Conservation (phyloP, 2,797 vertebrate species). For the Buceros bicornis region DNA sequence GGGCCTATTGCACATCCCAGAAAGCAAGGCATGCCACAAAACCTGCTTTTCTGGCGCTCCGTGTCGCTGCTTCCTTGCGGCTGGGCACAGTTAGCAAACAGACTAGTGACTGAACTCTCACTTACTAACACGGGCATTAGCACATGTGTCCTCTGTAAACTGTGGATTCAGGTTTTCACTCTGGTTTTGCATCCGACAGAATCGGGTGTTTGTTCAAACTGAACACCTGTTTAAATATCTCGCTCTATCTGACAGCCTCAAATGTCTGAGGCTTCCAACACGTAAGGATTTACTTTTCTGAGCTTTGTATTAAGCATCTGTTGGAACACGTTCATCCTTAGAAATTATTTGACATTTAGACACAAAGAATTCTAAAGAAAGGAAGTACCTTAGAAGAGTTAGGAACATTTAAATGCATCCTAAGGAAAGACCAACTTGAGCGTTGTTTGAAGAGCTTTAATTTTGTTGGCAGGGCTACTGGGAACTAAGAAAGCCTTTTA, state of each 20-base stretch:
- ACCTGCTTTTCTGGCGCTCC: constrained; percentile 34
- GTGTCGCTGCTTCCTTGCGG: not conserved
- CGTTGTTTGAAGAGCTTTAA: constrained; percentile 59
- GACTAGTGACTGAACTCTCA: not conserved
- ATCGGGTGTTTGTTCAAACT: not conserved
- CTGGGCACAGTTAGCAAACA: not conserved
- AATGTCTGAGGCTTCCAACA: not conserved
- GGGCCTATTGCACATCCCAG: not conserved
- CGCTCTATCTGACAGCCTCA: not conserved
- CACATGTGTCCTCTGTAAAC: not conserved
- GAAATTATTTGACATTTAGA: constrained; percentile 31
- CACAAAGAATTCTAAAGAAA: constrained; percentile 55
- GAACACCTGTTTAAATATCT: constrained; percentile 35
- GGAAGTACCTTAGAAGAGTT: constrained; percentile 34
- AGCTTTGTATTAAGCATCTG: not conserved
- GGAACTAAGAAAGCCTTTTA: constrained; percentile 46
- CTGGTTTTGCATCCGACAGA: not conserved
- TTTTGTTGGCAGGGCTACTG: constrained; percentile 56
- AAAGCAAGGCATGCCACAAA: constrained; percentile 18
- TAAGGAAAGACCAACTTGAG: constrained; percentile 48
- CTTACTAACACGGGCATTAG: not conserved
- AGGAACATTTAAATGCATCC: constrained; percentile 39
- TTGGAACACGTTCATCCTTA: not conserved
- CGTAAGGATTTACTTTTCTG: not conserved
- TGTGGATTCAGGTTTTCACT: not conserved